Evolutionary conservation across 2,797 vertebrate species (phyloP).

Genomic region (Apogon talboti): DNA sequence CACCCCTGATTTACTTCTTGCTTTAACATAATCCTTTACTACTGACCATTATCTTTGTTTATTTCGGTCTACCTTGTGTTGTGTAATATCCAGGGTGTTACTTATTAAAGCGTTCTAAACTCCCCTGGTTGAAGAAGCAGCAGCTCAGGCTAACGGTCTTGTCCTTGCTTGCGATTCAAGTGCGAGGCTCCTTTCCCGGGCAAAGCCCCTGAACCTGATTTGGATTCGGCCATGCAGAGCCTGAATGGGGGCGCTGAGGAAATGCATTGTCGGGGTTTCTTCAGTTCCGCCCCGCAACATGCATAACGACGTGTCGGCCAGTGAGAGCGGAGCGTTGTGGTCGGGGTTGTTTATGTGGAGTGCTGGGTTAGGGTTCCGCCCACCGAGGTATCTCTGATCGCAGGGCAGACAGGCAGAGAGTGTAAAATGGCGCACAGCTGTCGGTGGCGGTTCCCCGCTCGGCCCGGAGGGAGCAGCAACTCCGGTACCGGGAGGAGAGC

Average conservation of each 20-base stretch:
- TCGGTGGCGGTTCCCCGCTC: conserved; percentile 99
- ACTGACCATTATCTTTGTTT: neutral
- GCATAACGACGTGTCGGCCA: conserved; percentile 75
- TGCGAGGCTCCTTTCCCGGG: conserved; percentile 81
- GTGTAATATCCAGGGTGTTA: neutral
- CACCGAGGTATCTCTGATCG: conserved; percentile 92
- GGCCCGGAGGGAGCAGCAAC: conserved; percentile 96
- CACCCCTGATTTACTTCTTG: neutral
- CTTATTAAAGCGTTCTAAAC: neutral
- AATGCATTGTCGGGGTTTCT: conserved; percentile 84
- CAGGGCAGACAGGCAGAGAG: conserved; percentile 95
- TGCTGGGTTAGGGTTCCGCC: conserved; percentile 88
- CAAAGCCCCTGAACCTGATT: conserved; percentile 82
- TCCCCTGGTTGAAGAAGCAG: neutral
- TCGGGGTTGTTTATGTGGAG: conserved; percentile 83
- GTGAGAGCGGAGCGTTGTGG: conserved; percentile 69
- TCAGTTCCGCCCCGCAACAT: conserved; percentile 82
- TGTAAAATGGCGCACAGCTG: conserved; percentile 99
- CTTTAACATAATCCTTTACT: neutral
- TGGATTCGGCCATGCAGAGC: conserved; percentile 63
- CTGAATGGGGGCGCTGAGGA: conserved; percentile 66
- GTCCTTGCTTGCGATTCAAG: conserved; percentile 66
- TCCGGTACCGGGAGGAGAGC: conserved; percentile 91
- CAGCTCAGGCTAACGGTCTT: conserved; percentile 11
- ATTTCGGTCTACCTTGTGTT: neutral